These are phyloP conservation scores for Ecdyonurus torrentis DNA, from an alignment of 2,888 invertebrate genomes.

Conservation along the genomic window DNA sequence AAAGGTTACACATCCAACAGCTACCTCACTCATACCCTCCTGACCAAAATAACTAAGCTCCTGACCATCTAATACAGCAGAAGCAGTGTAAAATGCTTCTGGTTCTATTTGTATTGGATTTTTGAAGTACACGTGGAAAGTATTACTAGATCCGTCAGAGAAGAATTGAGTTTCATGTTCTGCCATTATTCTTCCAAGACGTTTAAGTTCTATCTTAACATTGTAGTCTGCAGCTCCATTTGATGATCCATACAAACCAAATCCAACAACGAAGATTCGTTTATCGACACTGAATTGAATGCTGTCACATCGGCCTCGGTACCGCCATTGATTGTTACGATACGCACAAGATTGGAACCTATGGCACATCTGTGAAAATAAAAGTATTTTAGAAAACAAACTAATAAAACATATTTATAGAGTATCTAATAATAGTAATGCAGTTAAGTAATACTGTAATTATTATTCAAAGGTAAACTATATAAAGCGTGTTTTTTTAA, in stretches of 20 bases:
- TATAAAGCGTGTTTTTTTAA: too few species aligned
- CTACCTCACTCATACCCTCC: conserved; percentile 89
- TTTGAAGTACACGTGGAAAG: conserved; percentile 76
- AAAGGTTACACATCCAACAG: conserved; percentile 83
- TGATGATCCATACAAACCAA: conserved; percentile 90
- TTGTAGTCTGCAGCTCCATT: conserved; percentile 90
- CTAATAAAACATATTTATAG: too few species aligned
- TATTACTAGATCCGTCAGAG: conserved; percentile 91
- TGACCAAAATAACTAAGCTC: conserved; percentile 95
- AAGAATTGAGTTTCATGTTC: conserved; percentile 88
- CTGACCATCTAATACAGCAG: conserved; percentile 84
- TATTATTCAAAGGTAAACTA: too few species aligned
- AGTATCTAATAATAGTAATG: too few species aligned
- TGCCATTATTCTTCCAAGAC: conserved; percentile 71
- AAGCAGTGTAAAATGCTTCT: conserved; percentile 87
- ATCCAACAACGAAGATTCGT: conserved; percentile 88
- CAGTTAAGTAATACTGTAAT: too few species aligned
- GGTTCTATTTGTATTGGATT: conserved; percentile 74
- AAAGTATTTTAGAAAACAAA: too few species aligned
- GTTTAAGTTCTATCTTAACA: conserved; percentile 85
- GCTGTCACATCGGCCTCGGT: conserved; percentile 88
- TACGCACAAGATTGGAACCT: conserved; percentile 94
- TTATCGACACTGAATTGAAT: conserved; percentile 94
- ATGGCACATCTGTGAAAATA: conserved; percentile 59
- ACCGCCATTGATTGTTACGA: conserved; percentile 93